These are phyloP conservation scores for Rhabdomys pumilio DNA, from an alignment of 2,797 vertebrate genomes.

Conservation along the genomic window DNA sequence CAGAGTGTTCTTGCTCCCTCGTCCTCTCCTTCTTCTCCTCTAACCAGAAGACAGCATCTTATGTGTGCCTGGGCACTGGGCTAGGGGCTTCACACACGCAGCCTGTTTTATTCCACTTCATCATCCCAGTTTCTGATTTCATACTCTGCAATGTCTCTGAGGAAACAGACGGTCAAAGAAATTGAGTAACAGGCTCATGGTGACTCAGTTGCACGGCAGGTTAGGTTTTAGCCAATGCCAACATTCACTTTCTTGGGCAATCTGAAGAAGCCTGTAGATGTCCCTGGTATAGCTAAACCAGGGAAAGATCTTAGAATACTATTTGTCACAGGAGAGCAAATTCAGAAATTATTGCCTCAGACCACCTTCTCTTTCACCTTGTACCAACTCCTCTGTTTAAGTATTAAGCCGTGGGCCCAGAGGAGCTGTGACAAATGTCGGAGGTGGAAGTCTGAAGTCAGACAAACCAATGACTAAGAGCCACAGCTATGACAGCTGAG, in stretches of 20 bases:
- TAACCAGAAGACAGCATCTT: not conserved
- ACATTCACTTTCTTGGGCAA: not conserved
- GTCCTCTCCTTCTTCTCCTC: not conserved
- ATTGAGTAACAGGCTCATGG: not conserved
- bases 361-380: not conserved
- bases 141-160: not conserved
- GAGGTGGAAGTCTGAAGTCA: not conserved
- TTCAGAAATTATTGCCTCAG: not conserved
- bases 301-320: not conserved
- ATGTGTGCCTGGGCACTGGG: too few species aligned
- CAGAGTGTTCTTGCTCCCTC: not conserved
- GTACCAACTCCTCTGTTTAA: not conserved
- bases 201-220: not conserved
- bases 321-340: not conserved
- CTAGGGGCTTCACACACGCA: not conserved
- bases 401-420: not conserved
- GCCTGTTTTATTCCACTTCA: not conserved
- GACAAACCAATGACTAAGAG: not conserved
- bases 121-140: not conserved
- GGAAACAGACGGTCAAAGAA: conserved; percentile 7
- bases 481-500: not conserved
- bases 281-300: not conserved
- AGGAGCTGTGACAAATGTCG: not conserved
- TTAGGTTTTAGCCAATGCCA: not conserved
- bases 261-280: not conserved